Evolutionary conservation across 2,113 vertebrate species (phyloP).

Genomic region (Campylomormyrus numenius): DNA sequence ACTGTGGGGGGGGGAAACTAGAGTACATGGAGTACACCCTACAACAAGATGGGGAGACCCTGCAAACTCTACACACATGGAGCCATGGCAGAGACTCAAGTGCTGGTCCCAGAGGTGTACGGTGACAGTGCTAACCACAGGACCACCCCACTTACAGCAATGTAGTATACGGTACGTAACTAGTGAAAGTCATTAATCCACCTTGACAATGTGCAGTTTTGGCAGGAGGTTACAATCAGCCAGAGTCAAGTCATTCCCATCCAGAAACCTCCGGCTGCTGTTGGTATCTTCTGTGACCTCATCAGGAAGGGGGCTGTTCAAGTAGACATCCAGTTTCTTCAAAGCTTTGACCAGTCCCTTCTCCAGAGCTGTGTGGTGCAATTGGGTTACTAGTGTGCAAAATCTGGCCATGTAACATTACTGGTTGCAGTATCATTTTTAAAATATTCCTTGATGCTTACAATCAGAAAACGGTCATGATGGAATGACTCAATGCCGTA

Average conservation of each 20-base stretch:
- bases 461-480: background rate
- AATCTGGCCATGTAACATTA: background rate
- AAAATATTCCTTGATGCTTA: background rate
- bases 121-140: background rate
- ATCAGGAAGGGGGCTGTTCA: conserved; percentile 71
- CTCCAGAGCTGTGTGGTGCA: conserved; percentile 66
- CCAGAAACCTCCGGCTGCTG: conserved; percentile 81
- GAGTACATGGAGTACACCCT: background rate
- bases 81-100: background rate
- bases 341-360: conserved; percentile 77
- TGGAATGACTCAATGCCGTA: background rate
- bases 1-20: background rate
- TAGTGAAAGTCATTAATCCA: conserved; percentile 37
- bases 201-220: conserved; percentile 94
- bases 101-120: background rate
- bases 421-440: background rate
- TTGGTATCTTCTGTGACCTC: conserved; percentile 65
- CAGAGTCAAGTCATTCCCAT: conserved; percentile 85
- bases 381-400: background rate
- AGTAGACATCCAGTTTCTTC: conserved; percentile 79
- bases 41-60: background rate
- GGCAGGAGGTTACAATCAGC: conserved; percentile 96
- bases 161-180: background rate
- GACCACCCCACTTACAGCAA: background rate
- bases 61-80: background rate